phyloP scores from a whole-genome alignment of 2,888 invertebrate species.

The Sicus ferrugineus region DNA sequence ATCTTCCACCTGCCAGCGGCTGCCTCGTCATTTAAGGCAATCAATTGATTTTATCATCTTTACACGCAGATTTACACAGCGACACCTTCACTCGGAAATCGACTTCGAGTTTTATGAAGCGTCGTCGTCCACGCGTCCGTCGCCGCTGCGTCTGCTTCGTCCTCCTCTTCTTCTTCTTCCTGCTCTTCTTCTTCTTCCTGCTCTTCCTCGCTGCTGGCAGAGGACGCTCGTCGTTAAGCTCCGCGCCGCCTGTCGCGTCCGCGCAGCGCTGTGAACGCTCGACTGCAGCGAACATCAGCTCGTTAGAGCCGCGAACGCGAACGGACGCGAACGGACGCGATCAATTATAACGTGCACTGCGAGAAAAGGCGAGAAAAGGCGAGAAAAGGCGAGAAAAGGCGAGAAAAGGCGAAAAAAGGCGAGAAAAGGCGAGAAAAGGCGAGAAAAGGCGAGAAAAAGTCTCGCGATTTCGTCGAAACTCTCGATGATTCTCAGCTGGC shows the following conservation, averaged over 20 bases:
- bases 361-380: conserved; percentile 6
- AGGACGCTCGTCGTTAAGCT: conserved; percentile 16
- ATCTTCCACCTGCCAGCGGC: too few relatives aligned
- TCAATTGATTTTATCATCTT: conserved; percentile 52
- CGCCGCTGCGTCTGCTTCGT: neutral
- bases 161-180: neutral
- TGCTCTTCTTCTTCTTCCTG: neutral
- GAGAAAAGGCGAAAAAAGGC: too few relatives aligned
- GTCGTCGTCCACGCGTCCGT: too few relatives aligned
- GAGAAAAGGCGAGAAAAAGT: too few relatives aligned
- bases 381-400: too few relatives aligned
- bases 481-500: too few relatives aligned
- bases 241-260: conserved; percentile 10
- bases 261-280: conserved; percentile 5
- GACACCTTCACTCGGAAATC: conserved; percentile 44
- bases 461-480: too few relatives aligned
- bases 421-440: too few relatives aligned
- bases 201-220: neutral
- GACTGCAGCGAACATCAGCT: conserved; percentile 21
- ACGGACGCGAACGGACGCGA: neutral
- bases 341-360: conserved; percentile 20
- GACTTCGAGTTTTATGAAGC: neutral
- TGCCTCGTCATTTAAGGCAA: conserved; percentile 46
- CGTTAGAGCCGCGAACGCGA: conserved; percentile 22
- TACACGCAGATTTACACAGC: conserved; percentile 51